Percentiles rank a stretch among this genome's conserved stretches.
phyloP scores from a whole-genome alignment of 2,113 vertebrate genomes.

The Nicator chloris region DNA sequence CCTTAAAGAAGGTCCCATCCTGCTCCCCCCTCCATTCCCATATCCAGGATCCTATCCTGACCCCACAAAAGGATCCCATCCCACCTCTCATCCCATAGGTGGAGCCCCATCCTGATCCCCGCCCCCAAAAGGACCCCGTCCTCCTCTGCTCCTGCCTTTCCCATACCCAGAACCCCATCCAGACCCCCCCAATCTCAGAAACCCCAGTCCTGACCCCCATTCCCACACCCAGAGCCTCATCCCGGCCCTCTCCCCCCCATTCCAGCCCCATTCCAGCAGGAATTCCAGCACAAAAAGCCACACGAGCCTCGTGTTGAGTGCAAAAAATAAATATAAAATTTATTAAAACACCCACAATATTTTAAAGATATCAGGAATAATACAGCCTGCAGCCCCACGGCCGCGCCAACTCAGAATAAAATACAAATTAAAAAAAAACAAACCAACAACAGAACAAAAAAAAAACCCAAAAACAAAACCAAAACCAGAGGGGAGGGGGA shows the following conservation, averaged over 20 bases:
- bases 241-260: not conserved
- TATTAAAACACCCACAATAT: slow-evolving; percentile 91
- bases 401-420: slow-evolving; percentile 82
- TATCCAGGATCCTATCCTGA: not conserved
- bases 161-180: not conserved
- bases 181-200: not conserved
- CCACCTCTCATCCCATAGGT: not conserved
- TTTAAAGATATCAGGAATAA: slow-evolving; percentile 86
- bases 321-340: slow-evolving; percentile 93
- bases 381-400: slow-evolving; percentile 77
- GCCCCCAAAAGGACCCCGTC: not conserved
- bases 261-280: not conserved
- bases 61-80: not conserved
- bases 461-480: not conserved
- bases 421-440: slow-evolving; percentile 68
- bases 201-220: not conserved
- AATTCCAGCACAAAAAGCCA: not conserved
- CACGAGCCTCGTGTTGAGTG: slow-evolving; percentile 63
- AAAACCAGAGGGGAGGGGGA: not conserved
- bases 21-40: not conserved
- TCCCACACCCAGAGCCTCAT: not conserved
- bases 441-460: not conserved
- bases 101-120: not conserved
- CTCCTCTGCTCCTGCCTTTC: not conserved
- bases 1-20: not conserved